phyloP scores from a whole-genome alignment of 1,140 invertebrate species.

The Colletes latitarsis region DNA sequence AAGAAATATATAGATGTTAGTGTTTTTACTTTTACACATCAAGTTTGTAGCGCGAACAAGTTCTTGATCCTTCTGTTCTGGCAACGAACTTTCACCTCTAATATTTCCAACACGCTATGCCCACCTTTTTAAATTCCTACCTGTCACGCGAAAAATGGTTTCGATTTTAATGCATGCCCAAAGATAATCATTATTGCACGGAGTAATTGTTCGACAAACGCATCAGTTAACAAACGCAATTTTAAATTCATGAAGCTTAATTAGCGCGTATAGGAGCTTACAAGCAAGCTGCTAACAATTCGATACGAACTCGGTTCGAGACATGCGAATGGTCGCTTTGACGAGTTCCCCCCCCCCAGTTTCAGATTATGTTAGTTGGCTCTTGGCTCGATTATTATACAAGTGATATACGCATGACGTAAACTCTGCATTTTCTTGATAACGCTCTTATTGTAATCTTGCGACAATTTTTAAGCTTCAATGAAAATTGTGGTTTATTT shows the following conservation, averaged over 20 bases:
- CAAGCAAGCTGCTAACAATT: conserved; percentile 11
- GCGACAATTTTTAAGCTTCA: neutral
- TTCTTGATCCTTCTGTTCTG: neutral
- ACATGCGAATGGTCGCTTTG: conserved; percentile 27
- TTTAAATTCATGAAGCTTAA: conserved; percentile 53
- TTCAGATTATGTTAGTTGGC: conserved; percentile 50
- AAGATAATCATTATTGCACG: conserved; percentile 35
- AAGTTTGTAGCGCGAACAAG: conserved; percentile 2
- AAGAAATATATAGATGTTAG: neutral
- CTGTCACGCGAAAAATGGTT: conserved; percentile 27
- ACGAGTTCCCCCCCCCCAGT: conserved; percentile 43
- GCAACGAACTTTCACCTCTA: neutral
- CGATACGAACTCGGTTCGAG: conserved; percentile 39
- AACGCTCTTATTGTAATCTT: neutral
- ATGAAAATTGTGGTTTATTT: conserved; percentile 25
- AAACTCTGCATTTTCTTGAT: conserved; percentile 31
- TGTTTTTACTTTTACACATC: too few relatives aligned
- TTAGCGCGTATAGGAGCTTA: conserved; percentile 38
- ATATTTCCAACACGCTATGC: conserved; percentile 2
- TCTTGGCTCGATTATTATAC: conserved; percentile 12
- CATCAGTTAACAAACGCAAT: conserved; percentile 24
- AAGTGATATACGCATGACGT: conserved; percentile 36
- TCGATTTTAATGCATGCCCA: neutral
- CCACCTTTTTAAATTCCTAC: neutral
- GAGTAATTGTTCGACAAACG: conserved; percentile 43